Base-by-base conservation (phyloP, 2,797 vertebrate species). In the Neomorphus geoffroyi region DNA sequence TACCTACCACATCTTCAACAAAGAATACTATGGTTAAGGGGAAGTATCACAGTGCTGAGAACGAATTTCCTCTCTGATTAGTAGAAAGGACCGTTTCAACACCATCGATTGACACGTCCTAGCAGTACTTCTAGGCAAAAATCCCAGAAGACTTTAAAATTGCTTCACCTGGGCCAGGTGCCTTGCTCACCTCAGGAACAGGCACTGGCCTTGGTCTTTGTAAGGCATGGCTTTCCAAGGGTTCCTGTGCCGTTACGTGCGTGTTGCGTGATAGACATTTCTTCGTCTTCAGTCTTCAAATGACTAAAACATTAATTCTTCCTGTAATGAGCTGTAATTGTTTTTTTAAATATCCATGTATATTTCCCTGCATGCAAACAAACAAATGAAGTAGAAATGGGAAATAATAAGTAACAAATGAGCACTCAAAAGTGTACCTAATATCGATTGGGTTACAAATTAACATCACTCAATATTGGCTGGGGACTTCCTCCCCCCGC, bases 401-500 rank as follows among this genome's bases (percentile, higher is more conserved):
- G 88, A 69, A 37, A 53, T 15, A 64, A 48, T 26, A 43, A n/a
- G n/a, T n/a, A n/a, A n/a, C n/a, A n/a, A 53, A 35, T 8, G 5
- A 18, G 18, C 4, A 4, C 13, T n/a, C 41, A 58, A 45, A 84
- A 57, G 51, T 7, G 64, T 78, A 9, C 32, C 21, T 54, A 41
- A 2, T 23, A 28, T 54, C 18, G 66, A 3, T 30, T 32, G 19
- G 35, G 23, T 67, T 89, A 79, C 19, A 54, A 74, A 27, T 10
- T 6, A 79, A 65, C 26, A 26, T 8, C 4, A 8, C n/a, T 81
- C 39, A 72, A 57, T 17, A 11, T 15, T 2, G 24, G 9, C 15
- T 54, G 4, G 27, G 28, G 45, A 51, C 22, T 16, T 50, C 18
- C 7, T 12, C 1, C 1, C 7, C 9, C 11, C 8, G 17, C 0